A percentile compares a stretch with the other conserved stretches of the same genome.
Conservation (phyloP, 2,113 vertebrate species). For the Pagrus major region DNA sequence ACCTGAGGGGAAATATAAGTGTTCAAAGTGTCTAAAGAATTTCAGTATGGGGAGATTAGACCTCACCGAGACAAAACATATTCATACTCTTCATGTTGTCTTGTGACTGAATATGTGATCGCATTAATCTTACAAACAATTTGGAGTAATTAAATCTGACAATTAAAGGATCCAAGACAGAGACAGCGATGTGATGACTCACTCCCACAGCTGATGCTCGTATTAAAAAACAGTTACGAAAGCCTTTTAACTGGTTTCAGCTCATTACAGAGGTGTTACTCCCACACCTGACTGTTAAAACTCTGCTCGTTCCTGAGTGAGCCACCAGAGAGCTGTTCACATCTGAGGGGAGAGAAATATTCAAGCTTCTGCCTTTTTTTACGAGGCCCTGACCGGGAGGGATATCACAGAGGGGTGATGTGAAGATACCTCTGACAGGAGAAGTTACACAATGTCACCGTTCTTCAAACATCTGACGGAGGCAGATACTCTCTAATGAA, state of each 20-base stretch:
- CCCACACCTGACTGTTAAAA: constrained; percentile 25
- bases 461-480: constrained; percentile 7
- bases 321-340: constrained; percentile 49
- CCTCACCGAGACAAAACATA: not conserved
- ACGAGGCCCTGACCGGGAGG: not conserved
- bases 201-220: not conserved
- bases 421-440: constrained; percentile 14
- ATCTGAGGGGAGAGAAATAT: constrained; percentile 2
- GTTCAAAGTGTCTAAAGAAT: too few relatives aligned
- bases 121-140: not conserved
- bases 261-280: constrained; percentile 34
- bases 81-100: not conserved
- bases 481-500: constrained; percentile 36
- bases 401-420: not conserved
- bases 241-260: constrained; percentile 20
- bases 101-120: not conserved
- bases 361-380: constrained; percentile 5
- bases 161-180: not conserved
- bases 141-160: not conserved
- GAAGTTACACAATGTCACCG: constrained; percentile 16
- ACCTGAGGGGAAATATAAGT: too few relatives aligned
- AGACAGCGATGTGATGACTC: not conserved
- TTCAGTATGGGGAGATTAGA: not conserved
- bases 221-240: not conserved
- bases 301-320: not conserved